These are phyloP conservation scores for Ceryle rudis DNA, from an alignment of 2,797 vertebrate species.

Conservation along the genomic window DNA sequence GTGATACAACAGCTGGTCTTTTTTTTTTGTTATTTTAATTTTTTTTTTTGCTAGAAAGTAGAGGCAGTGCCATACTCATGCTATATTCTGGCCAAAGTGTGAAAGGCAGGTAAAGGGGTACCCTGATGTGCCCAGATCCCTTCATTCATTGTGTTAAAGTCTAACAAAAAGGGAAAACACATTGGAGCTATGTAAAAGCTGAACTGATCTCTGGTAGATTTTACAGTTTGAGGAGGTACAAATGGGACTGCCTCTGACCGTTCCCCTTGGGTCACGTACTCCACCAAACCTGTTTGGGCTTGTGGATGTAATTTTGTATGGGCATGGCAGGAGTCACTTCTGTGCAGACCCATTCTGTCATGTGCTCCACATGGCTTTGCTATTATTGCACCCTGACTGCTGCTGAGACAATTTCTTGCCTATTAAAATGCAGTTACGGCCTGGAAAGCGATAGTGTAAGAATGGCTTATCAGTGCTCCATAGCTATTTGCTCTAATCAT, in stretches of 20 bases:
- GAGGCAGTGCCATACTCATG: too few relatives aligned
- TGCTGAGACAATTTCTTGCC: conserved; percentile 74
- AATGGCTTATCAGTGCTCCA: conserved; percentile 61
- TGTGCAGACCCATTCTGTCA: not conserved
- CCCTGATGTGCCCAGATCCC: not conserved
- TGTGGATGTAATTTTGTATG: not conserved
- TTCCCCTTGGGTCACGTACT: not conserved
- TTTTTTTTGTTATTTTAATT: not conserved
- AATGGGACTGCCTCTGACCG: not conserved
- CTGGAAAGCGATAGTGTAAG: conserved; percentile 37
- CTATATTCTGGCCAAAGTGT: not conserved
- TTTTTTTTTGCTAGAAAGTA: not conserved
- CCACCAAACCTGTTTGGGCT: not conserved
- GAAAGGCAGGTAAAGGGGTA: not conserved
- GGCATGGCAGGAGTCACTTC: not conserved
- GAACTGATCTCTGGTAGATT: not conserved
- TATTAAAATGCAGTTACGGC: conserved; percentile 68
- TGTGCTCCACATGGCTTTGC: conserved; percentile 6
- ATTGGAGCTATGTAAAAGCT: not conserved
- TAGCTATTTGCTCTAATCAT: conserved; percentile 64
- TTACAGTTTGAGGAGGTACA: not conserved
- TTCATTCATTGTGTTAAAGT: not conserved
- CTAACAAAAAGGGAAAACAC: not conserved
- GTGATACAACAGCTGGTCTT: not conserved
- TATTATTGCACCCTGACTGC: conserved; percentile 66